Percentiles rank a stretch among this genome's conserved stretches.
Conservation (phyloP, 2,113 vertebrate genomes). For the Colinus virginianus region DNA sequence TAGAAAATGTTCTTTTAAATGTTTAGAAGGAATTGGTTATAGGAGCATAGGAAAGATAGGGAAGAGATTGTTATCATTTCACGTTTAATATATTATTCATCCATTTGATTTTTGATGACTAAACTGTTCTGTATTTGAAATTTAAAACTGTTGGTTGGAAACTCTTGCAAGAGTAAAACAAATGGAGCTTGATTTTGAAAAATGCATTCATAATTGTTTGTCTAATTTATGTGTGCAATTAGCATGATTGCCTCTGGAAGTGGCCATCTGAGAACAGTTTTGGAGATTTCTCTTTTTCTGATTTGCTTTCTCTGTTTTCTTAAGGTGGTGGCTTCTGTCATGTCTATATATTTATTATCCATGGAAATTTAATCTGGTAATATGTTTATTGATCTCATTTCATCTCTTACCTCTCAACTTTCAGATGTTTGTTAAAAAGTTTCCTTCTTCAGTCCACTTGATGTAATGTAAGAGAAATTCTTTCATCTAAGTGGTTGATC, state of each 20-base stretch:
- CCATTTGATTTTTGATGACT: conserved; percentile 64
- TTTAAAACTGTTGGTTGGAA: conserved; percentile 67
- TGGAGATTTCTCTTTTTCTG: conserved; percentile 5
- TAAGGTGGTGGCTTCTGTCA: neutral
- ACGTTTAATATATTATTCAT: neutral
- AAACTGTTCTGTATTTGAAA: conserved; percentile 44
- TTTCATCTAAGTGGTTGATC: conserved; percentile 8
- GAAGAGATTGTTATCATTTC: neutral
- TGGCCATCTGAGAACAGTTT: conserved; percentile 42
- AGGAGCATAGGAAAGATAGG: neutral
- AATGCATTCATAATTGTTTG: conserved; percentile 42
- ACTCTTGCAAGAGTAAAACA: conserved; percentile 37
- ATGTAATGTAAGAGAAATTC: accelerated
- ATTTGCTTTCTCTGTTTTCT: neutral
- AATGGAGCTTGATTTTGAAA: conserved; percentile 72
- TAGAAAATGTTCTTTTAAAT: neutral
- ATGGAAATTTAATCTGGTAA: neutral
- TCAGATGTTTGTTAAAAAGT: conserved; percentile 24
- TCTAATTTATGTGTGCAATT: conserved; percentile 55
- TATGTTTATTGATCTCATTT: conserved; percentile 15
- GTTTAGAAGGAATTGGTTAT: neutral
- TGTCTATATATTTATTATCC: conserved; percentile 19
- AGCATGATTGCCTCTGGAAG: conserved; percentile 51
- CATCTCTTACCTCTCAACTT: neutral
- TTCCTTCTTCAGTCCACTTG: conserved; percentile 16